phyloP scores from a whole-genome alignment of 2,888 invertebrate species.

The Empis stercorea region DNA sequence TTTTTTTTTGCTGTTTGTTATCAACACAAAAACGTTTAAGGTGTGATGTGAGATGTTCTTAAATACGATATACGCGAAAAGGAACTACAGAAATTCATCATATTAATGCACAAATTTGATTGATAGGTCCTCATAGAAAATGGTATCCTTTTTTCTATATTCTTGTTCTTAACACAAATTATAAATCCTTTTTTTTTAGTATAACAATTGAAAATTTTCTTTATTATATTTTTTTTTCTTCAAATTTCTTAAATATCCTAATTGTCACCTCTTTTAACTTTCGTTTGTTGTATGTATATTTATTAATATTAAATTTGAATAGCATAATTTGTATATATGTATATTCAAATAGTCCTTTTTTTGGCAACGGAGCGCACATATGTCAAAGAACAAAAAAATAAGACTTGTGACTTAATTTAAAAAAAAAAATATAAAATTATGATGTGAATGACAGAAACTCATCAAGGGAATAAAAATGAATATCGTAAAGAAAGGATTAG shows the following conservation, averaged over 20 bases:
- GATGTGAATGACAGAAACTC: background rate
- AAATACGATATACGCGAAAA: no score
- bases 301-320: no score
- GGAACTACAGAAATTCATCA: no score
- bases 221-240: no score
- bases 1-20: background rate
- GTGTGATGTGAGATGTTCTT: no score
- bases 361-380: background rate
- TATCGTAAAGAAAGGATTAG: no score
- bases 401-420: background rate
- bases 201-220: background rate
- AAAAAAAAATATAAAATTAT: background rate
- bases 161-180: background rate
- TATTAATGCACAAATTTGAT: background rate
- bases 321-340: no score
- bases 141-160: background rate
- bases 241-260: background rate
- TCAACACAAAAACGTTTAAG: no score
- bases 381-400: no score
- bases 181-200: background rate
- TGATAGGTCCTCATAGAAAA: background rate
- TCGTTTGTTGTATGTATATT: background rate
- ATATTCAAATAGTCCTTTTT: background rate
- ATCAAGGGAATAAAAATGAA: no score
- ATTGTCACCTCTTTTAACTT: background rate